Evolutionary conservation across 1,140 invertebrate species (phyloP).

Genomic region (Drosophila orosa): DNA sequence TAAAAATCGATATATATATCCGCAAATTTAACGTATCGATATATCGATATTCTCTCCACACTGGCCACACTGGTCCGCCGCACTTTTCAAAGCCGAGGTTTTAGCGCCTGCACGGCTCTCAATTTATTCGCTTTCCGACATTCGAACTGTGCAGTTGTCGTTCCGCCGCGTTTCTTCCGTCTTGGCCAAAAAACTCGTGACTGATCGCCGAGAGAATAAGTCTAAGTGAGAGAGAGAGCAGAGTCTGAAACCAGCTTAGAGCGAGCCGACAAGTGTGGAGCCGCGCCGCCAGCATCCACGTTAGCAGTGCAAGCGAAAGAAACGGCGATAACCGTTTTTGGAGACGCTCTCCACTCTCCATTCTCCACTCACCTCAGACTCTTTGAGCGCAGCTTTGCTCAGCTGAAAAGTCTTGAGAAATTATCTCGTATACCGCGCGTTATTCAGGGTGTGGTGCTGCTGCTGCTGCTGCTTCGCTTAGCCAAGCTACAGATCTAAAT

Average conservation of each 20-base stretch:
- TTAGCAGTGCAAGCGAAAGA: constrained; percentile 59
- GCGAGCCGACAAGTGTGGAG: constrained; percentile 67
- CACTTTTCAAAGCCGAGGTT: constrained; percentile 10
- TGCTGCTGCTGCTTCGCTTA: constrained; percentile 21
- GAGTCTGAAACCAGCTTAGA: constrained; percentile 70
- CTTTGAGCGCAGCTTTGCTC: constrained; percentile 47
- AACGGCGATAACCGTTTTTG: constrained; percentile 54
- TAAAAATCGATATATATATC: no score
- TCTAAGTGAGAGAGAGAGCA: constrained; percentile 35
- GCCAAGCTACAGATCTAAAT: constrained; percentile 19
- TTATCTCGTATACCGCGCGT: constrained; percentile 40
- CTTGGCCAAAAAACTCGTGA: constrained; percentile 20
- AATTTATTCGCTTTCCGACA: constrained; percentile 43
- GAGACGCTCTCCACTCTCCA: constrained; percentile 44
- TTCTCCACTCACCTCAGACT: constrained; percentile 5
- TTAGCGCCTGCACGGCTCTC: constrained; percentile 25
- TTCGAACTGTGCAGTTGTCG: constrained; percentile 62
- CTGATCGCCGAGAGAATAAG: constrained; percentile 40
- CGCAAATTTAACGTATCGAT: no score
- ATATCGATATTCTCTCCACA: neutral
- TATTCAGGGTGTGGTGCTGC: constrained; percentile 68
- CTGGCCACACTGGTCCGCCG: neutral
- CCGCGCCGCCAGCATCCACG: constrained; percentile 64
- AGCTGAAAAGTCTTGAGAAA: constrained; percentile 45
- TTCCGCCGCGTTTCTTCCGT: constrained; percentile 23